Evolutionary conservation across 2,888 invertebrate genomes (phyloP).

Genomic region (Unio delphinus): DNA sequence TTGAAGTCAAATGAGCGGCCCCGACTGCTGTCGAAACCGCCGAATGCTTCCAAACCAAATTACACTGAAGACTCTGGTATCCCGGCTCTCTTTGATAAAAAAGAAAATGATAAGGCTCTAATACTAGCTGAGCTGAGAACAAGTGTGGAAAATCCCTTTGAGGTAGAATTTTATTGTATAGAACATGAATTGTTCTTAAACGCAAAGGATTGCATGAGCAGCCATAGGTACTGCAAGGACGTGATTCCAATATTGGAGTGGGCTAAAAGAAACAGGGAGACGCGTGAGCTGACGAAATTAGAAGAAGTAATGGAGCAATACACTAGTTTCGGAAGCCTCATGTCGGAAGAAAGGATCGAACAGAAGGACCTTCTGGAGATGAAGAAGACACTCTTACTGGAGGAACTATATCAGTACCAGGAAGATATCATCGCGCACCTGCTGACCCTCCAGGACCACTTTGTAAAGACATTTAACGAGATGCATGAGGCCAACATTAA

Average conservation of each 20-base stretch:
- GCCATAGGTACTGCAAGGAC: conserved; percentile 11
- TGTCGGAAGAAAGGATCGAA: conserved; percentile 27
- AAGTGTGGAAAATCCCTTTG: no score
- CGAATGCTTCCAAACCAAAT: no score
- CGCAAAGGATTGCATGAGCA: no score
- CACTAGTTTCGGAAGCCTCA: conserved; percentile 11
- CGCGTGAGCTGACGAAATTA: not conserved
- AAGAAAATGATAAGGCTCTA: no score
- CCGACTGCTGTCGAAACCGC: no score
- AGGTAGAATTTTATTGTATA: no score
- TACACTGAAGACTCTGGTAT: no score
- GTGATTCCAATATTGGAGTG: conserved; percentile 29
- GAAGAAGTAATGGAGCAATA: not conserved
- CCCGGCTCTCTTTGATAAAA: no score
- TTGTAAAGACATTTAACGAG: conserved; percentile 20
- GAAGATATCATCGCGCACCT: conserved; percentile 31
- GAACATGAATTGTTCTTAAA: no score
- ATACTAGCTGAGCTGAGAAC: no score
- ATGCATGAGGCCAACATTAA: conserved; percentile 24
- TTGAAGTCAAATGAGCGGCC: no score
- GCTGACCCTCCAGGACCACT: conserved; percentile 30
- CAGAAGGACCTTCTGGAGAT: conserved; percentile 15
- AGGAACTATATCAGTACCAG: conserved; percentile 26
- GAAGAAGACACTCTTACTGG: conserved; percentile 22
- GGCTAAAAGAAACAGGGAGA: conserved; percentile 16